Percentiles rank a stretch among this genome's conserved stretches.
phyloP scores from a whole-genome alignment of 2,888 invertebrate genomes.

The Mythimna lalbum region DNA sequence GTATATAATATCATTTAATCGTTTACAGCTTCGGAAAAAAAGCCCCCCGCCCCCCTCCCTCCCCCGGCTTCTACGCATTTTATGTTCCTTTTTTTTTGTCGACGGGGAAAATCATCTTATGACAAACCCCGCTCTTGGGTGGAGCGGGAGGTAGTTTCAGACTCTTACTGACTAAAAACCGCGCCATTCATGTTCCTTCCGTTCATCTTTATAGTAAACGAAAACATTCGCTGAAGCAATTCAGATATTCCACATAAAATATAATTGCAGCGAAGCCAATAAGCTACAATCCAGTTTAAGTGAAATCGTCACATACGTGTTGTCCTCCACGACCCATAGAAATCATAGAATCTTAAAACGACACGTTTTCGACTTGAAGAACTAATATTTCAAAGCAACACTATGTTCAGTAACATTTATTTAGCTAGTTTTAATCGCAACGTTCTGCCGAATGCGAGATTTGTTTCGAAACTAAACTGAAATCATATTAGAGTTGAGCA shows the following conservation, averaged over 20 bases:
- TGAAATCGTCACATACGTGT: background rate
- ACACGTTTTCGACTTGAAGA: conserved; percentile 6
- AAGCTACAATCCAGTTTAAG: background rate
- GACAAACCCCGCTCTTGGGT: no score
- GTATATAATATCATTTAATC: no score
- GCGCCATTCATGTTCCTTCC: no score
- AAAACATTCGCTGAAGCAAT: background rate
- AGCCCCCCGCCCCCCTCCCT: no score
- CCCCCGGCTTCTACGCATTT: no score
- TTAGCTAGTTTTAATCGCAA: conserved; percentile 66
- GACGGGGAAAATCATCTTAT: no score
- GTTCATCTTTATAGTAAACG: background rate
- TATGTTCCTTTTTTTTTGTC: no score
- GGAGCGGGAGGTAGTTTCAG: no score
- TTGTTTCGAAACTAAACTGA: conserved; percentile 83
- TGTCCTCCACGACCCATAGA: conserved; percentile 13
- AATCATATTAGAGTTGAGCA: conserved; percentile 84
- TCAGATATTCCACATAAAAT: background rate
- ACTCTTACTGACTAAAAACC: no score
- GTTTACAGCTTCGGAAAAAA: no score
- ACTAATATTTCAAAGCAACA: conserved; percentile 50
- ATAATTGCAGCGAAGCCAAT: background rate
- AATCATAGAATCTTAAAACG: conserved; percentile 1
- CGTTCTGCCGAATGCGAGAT: conserved; percentile 71
- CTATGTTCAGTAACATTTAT: conserved; percentile 60